Base-by-base conservation (phyloP, 2,888 invertebrate species). In the Poecilus cupreus region DNA sequence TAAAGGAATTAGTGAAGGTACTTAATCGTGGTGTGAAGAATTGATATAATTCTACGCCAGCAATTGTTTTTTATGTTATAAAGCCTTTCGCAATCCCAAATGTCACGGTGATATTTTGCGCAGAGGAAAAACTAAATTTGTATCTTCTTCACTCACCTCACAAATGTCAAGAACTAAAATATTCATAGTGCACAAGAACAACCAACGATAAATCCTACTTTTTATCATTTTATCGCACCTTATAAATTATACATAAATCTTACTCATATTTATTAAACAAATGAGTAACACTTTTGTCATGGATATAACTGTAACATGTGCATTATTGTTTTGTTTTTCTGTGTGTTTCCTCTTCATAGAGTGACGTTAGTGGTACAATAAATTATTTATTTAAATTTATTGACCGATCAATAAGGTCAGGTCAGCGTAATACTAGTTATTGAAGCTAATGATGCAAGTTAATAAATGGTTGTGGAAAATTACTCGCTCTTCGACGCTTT, bases 141-240 rank as follows among this genome's bases (percentile, higher is more conserved):
- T 60, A 32, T 60, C 60, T 60, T 60, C 60, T 60, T 60, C 60
- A 60, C 60, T 54, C 60, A 26, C 43, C 13, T 43, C n/a, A 60
- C 26, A 60, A 60, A 60, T 60, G 60, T 60, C 60, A 60, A 13
- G 60, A 60, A 60, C 26, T 54, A 22, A 54, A 54, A 22, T 54
- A 54, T 22, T 22, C 22, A 18, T 10, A 8, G n/a, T n/a, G n/a
- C n/a, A n/a, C n/a, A n/a, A n/a, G 20, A 54, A 54, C 22, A 54
- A 10, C 22, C 5, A 54, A 6, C 54, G 22, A 54, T 54, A 16
- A 22, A 22, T 54, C 54, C 6, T 11, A 10, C 20, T 22, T 16
- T 49, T 49, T 18, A 22, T 54, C 54, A 60, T 60, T 60, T 60
- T 26, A 26, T 57, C 2, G n/a, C 4, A 11, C 13, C n/a, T 60